Evolutionary conservation across 1,140 invertebrate species (phyloP), one percentile per base, ranked within the genome.

Genomic region (Neuroterus valhalla): DNA sequence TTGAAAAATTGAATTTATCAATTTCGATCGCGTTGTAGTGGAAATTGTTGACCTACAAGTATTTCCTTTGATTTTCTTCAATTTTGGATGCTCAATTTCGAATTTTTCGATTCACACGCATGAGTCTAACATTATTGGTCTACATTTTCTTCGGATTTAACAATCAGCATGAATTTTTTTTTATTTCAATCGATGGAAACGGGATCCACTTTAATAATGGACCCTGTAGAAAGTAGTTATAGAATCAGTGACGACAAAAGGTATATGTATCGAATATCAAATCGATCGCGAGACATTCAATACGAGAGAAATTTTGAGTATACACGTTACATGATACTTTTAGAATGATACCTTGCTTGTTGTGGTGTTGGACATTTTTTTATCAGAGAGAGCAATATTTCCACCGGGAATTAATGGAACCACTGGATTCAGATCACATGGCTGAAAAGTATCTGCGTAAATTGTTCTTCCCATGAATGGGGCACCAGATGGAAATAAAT

Each of bases 371-470:
- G 79, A 48, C 84, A 90, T 89, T 74, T 80, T 87, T 14, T 84
- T 68, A 43, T 84, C 68, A 0, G 88, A 83, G 12, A 85, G 69
- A 3, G 70, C 55, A 21, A 90, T 87, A 72, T 83, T 87, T 14
- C 43, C 46, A 21, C 52, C 78, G 0, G 87, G 88, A 62, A 87
- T 1, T 14, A 88, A 68, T 0, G 86, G 86, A 3, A 67, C 38
- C 1, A 82, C 62, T 1, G 70, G 71, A n/a, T 87, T 55, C 0
- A n/a, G 14, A 2, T 45, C 17, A 15, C 78, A 74, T 1, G 83
- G 80, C 5, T 86, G 17, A 69, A 85, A 90, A 68, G 84, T 87
- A 66, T 89, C 86, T 14, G 82, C 86, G 66, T 89, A 90, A 69
- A 88, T 77, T 0, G 87, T 89, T 42, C 74, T 78, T 0, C 78